Evolutionary conservation across 2,797 vertebrate genomes (phyloP), one percentile per base, ranked within the genome.

Genomic region (Cirrhinus mrigala): DNA sequence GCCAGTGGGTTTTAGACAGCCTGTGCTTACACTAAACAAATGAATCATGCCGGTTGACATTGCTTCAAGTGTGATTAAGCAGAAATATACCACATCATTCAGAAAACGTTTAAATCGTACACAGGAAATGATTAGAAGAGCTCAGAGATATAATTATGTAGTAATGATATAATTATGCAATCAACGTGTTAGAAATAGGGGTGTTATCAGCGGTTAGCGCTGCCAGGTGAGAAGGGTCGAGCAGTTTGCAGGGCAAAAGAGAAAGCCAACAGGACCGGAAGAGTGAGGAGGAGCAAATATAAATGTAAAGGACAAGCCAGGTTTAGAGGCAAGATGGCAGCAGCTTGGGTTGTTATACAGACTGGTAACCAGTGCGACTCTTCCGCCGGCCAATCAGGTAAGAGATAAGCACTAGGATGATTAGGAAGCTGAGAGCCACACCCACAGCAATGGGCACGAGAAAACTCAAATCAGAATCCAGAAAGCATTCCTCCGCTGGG

Each of bases 391-490:
- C 97, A 96, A 98, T 97, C 93, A 99, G 92, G 85, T 97, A 99
- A 95, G 97, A 98, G 94, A 98, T 95, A 95, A 99, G 97, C 90
- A 97, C 97, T 94, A 98, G 96, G 96, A 99, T 94, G 94, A 99
- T 97, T 95, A 98, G 96, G 96, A 99, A 97, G 94, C 97, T 96
- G 93, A 99, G 96, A 1, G 96, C 96, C 94, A 98, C 92, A 40
- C 98, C 98, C 93, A 99, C 97, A 86, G 97, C 96, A 87, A 99
- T 95, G 91, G 97, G 97, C 93, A 99, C 97, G 94, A 99, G 95
- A 97, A 98, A 98, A 96, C 96, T 99, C 95, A 99, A 96, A 95
- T 99, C 97, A 97, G 97, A 96, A 94, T 98, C 97, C 96, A 96
- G 96, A 96, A 97, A 95, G 95, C 98, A 99, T 94, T 99, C 97